Evolutionary conservation across 1,140 invertebrate genomes (phyloP), one percentile per base, ranked within the genome.

Genomic region (Agrypnia vestita): DNA sequence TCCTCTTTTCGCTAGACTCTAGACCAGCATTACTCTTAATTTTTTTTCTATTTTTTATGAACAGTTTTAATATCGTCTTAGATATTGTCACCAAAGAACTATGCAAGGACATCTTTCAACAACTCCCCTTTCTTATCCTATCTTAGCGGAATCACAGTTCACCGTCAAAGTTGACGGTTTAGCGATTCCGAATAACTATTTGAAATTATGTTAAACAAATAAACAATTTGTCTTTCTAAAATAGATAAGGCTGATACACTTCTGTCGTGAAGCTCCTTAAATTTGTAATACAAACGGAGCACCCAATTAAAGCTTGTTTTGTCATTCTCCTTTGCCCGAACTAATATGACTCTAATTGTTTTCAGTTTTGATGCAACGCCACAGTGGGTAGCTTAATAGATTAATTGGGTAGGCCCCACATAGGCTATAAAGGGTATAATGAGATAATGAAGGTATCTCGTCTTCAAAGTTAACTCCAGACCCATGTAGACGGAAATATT

Each of bases 321-420:
- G 55, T 35, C 25, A 17, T 15, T 59, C 55, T 59, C 55, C 55
- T 59, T 59, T 19, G 12, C 15, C 21, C 17, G 8, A 59, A 59
- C 55, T 59, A 9, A 21, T 19, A 59, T 21, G 55, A 59, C 25
- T 19, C 0, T 21, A 21, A 59, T 59, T 21, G 21, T 59, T 59
- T 59, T 11, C 15, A 19, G 55, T 59, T 59, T 59, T 59, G 17
- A 59, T 59, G 17, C 55, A 59, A 59, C 15, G 21, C 17, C 17
- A 59, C 21, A 59, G 55, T 59, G 55, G 55, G 55, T 21, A 59
- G 17, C 21, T 59, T 8, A 21, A 59, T 59, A 21, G 4, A 59
- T 21, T 59, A 59, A 59, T 21, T 59, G 12, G 21, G 55, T 21
- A 0, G 21, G 21, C 15, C 55, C 10, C 55, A n/a, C 8, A 15